These are phyloP conservation scores for Megathymus violae DNA, from an alignment of 1,140 invertebrate genomes.

Conservation along the genomic window DNA sequence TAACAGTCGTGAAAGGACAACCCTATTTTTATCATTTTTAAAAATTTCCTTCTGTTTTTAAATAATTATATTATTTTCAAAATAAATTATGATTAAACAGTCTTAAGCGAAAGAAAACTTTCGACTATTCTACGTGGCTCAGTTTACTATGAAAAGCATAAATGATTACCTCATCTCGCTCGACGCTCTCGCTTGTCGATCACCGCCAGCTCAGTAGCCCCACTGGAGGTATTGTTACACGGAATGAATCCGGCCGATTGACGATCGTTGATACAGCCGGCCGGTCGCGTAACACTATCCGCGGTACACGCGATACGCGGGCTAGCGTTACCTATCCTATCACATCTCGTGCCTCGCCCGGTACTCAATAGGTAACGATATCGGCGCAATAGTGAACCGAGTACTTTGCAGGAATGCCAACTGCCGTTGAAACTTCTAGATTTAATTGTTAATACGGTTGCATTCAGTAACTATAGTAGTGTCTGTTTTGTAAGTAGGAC, in stretches of 20 bases:
- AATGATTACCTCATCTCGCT: conserved; percentile 5
- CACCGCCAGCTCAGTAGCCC: conserved; percentile 47
- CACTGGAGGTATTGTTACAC: conserved; percentile 76
- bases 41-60: no score
- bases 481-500: no score
- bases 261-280: conserved; percentile 79
- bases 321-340: conserved; percentile 80
- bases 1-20: no score
- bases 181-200: conserved; percentile 25
- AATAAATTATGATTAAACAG: no score
- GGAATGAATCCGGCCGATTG: conserved; percentile 78
- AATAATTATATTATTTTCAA: no score
- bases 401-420: conserved; percentile 27
- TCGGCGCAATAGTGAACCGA: conserved; percentile 28
- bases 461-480: conserved; percentile 6
- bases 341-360: conserved; percentile 52
- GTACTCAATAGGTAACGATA: conserved; percentile 40
- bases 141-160: no score
- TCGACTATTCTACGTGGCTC: no score
- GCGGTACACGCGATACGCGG: conserved; percentile 72
- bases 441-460: conserved; percentile 7
- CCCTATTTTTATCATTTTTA: no score
- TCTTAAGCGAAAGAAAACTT: no score
- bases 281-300: conserved; percentile 74
- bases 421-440: conserved; percentile 27